Evolutionary conservation across 1,140 invertebrate genomes (phyloP), one percentile per base, ranked within the genome.

Genomic region (Hirudo medicinalis): DNA sequence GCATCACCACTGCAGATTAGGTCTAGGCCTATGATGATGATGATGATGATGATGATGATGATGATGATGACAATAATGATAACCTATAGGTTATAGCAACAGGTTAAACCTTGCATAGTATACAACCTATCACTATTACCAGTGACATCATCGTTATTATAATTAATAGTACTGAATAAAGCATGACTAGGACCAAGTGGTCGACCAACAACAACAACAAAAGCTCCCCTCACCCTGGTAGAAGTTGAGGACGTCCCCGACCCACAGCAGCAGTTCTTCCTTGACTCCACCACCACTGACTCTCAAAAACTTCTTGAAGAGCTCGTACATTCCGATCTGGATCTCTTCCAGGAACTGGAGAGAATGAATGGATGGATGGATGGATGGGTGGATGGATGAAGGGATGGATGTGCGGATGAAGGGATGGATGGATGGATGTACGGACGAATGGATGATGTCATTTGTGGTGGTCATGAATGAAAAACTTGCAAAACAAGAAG

Each of bases 371-470:
- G 19, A 68, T 29, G n/a, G 36, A 29, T 68, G 29, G n/a, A 13
- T 68, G 67, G 6, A 68, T 32, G 27, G 36, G 32, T 4, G 29
- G n/a, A 68, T 68, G n/a, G 36, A 32, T 29, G 67, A 36, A 68
- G 4, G 67, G 15, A 68, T 27, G 19, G 32, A 32, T 29, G 67
- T 1, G 25, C 32, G 67, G 32, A 78, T 89, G 9, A n/a, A 22
- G 2, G 11, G 32, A 6, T 36, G 32, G 6, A n/a, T n/a, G n/a
- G n/a, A n/a, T n/a, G n/a, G n/a, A n/a, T n/a, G n/a, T n/a, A n/a
- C n/a, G n/a, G n/a, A n/a, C n/a, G n/a, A n/a, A n/a, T n/a, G n/a
- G n/a, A n/a, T n/a, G n/a, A n/a, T n/a, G n/a, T n/a, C 2, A 36
- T 36, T 67, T 67, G 66, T 22, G 13, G 9, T 70, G n/a, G 29